A percentile compares a stretch with the other conserved stretches of the same genome.
Evolutionary conservation across 2,113 vertebrate species (phyloP).

Genomic region (Myotis lucifugus): DNA sequence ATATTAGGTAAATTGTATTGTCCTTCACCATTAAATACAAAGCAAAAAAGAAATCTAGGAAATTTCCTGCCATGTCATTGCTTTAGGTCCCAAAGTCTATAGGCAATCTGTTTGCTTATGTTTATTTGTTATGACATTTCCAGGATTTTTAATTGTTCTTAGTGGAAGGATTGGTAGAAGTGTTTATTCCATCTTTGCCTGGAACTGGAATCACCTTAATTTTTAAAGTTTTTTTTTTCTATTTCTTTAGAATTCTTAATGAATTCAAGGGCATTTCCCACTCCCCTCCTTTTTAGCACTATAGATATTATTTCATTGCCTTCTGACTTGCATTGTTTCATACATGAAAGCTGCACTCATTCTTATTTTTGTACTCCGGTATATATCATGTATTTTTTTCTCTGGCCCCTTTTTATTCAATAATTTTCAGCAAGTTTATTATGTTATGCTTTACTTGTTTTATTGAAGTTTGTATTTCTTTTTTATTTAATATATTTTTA

Average conservation of each 20-base stretch:
- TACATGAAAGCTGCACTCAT: background rate
- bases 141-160: background rate
- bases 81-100: background rate
- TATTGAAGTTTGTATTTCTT: background rate
- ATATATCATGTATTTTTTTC: background rate
- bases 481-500: no score
- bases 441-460: background rate
- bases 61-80: background rate
- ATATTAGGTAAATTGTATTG: background rate
- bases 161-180: background rate
- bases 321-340: background rate
- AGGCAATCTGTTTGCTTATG: background rate
- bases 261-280: background rate
- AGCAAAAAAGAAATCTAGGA: background rate
- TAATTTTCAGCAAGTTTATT: constrained; percentile 19
- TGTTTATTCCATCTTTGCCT: background rate
- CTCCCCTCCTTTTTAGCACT: background rate
- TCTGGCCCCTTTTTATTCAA: background rate
- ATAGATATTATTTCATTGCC: background rate
- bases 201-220: background rate
- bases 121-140: constrained; percentile 5
- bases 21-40: background rate
- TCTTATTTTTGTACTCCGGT: background rate
- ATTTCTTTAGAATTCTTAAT: background rate
- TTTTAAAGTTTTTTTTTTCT: background rate